phyloP scores from a whole-genome alignment of 2,113 vertebrate genomes.

The Piliocolobus tephrosceles region DNA sequence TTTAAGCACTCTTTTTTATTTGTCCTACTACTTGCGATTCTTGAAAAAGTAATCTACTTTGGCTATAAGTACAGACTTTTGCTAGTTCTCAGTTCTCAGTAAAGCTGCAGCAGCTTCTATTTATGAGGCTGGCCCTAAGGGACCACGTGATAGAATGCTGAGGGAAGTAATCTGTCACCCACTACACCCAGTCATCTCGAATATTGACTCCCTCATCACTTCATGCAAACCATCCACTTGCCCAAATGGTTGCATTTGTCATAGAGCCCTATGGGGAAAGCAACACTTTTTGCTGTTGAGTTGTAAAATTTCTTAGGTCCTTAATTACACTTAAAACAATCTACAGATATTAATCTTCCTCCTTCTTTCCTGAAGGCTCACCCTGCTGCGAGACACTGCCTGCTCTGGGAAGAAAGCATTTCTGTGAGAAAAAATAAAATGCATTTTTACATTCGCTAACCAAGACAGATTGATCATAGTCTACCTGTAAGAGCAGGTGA shows the following conservation, averaged over 20 bases:
- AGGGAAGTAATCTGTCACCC: constrained; percentile 51
- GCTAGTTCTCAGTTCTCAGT: neutral
- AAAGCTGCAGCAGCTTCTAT: constrained; percentile 21
- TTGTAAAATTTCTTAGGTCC: constrained; percentile 39
- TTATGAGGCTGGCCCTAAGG: neutral
- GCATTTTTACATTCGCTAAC: neutral
- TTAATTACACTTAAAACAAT: constrained; percentile 66
- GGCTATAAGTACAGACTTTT: neutral
- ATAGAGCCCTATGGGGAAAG: constrained; percentile 13
- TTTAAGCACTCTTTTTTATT: neutral
- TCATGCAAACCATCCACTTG: constrained; percentile 4
- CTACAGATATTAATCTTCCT: constrained; percentile 57
- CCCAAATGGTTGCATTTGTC: constrained; percentile 64
- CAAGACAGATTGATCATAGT: neutral
- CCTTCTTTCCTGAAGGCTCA: neutral
- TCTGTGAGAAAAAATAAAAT: neutral
- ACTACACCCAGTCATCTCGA: neutral
- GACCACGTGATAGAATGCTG: neutral
- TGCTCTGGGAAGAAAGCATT: neutral
- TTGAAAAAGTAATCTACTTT: neutral
- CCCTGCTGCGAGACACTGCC: neutral
- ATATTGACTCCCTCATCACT: constrained; percentile 55
- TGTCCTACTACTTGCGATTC: neutral
- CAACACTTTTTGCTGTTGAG: neutral
- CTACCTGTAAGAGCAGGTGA: neutral